A percentile compares a stretch with the other conserved stretches of the same genome.
Evolutionary conservation across 2,113 vertebrate species (phyloP).

Genomic region (Tor tambroides): DNA sequence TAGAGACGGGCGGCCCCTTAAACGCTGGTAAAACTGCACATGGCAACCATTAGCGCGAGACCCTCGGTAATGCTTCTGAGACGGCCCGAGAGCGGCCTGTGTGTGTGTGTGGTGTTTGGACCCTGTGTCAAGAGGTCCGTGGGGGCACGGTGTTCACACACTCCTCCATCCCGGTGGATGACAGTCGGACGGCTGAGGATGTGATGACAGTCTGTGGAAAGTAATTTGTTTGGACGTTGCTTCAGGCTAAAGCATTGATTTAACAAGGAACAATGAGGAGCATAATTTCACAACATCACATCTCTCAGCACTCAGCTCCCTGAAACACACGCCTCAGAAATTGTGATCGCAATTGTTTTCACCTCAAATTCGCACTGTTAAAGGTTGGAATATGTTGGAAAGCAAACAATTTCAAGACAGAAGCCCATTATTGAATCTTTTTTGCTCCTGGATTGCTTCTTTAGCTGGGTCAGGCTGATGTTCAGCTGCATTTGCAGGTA

Average conservation of each 20-base stretch:
- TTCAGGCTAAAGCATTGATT: conserved; percentile 47
- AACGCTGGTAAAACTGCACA: conserved; percentile 77
- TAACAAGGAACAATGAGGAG: not conserved
- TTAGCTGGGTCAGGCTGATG: not conserved
- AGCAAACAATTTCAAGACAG: not conserved
- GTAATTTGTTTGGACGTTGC: conserved; percentile 58
- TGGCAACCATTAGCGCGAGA: conserved; percentile 82
- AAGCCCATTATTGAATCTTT: not conserved
- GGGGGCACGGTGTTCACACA: conserved; percentile 78
- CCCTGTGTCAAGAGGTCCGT: conserved; percentile 75
- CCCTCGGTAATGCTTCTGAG: conserved; percentile 78
- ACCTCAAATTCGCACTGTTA: not conserved
- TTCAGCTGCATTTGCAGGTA: not conserved
- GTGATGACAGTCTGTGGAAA: conserved; percentile 37
- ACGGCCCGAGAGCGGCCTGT: conserved; percentile 73
- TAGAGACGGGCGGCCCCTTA: conserved; percentile 63
- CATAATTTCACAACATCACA: conserved; percentile 45
- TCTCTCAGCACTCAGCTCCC: conserved; percentile 38
- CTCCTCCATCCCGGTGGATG: conserved; percentile 41
- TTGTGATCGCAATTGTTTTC: not conserved
- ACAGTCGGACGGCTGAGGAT: conserved; percentile 46
- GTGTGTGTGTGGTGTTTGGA: conserved; percentile 59
- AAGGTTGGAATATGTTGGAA: not conserved
- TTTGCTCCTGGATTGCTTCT: not conserved
- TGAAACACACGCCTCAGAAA: not conserved